Evolutionary conservation across 2,888 invertebrate genomes (phyloP).

Genomic region (Hyalella azteca): DNA sequence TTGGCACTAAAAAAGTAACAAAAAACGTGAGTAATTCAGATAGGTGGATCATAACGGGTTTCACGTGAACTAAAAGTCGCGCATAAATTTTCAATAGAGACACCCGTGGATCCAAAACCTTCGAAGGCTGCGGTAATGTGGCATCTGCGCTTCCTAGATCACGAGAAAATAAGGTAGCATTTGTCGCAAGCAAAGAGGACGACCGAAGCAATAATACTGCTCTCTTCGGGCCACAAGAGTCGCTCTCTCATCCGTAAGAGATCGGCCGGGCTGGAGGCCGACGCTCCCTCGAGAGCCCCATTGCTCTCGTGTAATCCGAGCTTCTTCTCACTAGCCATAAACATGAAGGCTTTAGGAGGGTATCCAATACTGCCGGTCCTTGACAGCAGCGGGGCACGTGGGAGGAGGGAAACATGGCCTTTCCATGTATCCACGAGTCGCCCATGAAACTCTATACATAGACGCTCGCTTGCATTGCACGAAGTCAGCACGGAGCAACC

Average conservation of each 20-base stretch:
- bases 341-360: conserved; percentile 36
- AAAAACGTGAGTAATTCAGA: too few relatives aligned
- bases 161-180: background rate
- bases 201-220: conserved; percentile 7
- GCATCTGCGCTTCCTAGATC: background rate
- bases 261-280: conserved; percentile 6
- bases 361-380: conserved; percentile 31
- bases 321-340: conserved; percentile 35
- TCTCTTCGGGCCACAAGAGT: conserved; percentile 17
- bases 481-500: too few relatives aligned
- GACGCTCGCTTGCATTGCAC: too few relatives aligned
- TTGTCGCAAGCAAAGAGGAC: background rate
- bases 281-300: conserved; percentile 28
- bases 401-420: background rate
- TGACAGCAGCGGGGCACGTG: conserved; percentile 31
- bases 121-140: background rate
- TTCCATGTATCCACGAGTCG: background rate
- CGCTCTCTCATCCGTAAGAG: conserved; percentile 21
- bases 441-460: too few relatives aligned
- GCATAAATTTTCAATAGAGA: background rate
- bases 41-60: too few relatives aligned
- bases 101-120: background rate
- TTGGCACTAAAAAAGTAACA: too few relatives aligned
- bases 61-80: too few relatives aligned
- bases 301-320: conserved; percentile 37